phyloP scores from a whole-genome alignment of 2,797 vertebrate genomes.

The Rhadinocentrus ornatus region DNA sequence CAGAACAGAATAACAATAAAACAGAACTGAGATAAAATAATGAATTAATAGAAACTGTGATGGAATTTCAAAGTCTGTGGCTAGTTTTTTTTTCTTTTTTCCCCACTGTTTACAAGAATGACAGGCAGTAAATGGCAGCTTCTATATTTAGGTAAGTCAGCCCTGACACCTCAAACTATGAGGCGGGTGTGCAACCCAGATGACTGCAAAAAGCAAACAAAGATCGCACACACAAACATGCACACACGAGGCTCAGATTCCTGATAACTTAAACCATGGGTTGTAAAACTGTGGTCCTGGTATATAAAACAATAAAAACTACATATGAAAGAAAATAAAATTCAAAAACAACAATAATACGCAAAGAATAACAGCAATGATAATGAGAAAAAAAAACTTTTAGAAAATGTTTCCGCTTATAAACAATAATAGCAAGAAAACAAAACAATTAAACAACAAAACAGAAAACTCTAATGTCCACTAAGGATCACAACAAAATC shows the following conservation, averaged over 20 bases:
- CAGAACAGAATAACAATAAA: slow-evolving; percentile 43
- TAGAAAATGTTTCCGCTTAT: background rate
- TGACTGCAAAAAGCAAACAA: background rate
- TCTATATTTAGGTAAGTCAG: slow-evolving; percentile 33
- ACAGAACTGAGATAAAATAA: slow-evolving; percentile 53
- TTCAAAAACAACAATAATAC: no score
- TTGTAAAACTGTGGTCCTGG: background rate
- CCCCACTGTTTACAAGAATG: slow-evolving; percentile 7
- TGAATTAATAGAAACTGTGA: slow-evolving; percentile 39
- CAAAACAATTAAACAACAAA: background rate
- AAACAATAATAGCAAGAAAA: background rate
- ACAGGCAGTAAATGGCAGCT: slow-evolving; percentile 36
- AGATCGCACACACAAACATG: background rate
- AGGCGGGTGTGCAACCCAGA: slow-evolving; percentile 15
- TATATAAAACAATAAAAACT: background rate
- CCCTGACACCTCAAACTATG: slow-evolving; percentile 8
- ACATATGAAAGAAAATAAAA: no score
- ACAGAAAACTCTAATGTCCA: background rate
- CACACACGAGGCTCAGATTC: background rate
- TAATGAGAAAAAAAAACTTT: no score
- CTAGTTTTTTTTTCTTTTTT: background rate
- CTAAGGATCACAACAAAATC: background rate
- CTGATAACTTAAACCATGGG: background rate
- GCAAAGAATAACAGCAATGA: no score
- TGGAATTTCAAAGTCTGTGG: slow-evolving; percentile 28